Evolutionary conservation across 1,140 invertebrate genomes (phyloP), one percentile per base, ranked within the genome.

Genomic region (Thereuonema tuberculata): DNA sequence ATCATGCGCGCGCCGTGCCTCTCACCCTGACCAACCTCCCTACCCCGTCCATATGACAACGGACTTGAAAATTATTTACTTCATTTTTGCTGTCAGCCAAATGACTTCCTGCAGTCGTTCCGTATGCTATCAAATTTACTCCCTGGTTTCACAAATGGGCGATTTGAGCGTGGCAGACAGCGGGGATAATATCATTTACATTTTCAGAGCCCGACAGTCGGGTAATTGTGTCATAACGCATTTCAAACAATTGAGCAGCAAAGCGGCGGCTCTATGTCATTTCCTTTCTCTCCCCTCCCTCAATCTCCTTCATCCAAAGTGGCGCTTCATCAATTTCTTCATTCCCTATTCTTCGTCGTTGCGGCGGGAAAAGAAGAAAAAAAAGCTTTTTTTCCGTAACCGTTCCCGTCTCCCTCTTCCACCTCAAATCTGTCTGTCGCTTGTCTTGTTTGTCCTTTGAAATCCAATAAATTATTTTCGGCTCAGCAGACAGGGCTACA

Each of bases 31-130:
- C 17, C 31, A 17, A 9, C 17, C 31, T 9, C 5, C 31, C 31
- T 37, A 37, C 31, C 31, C 31, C 31, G 17, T 37, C 31, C 31
- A 5, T 24, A 24, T 50, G 48, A 50, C 48, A 50, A 50, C n/a
- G 48, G 17, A 20, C 48, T 21, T 24, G 48, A 21, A 37, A 37
- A 50, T 50, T 50, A 50, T 50, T 50, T 50, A 9, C 48, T 50
- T 21, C 48, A 21, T 50, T 50, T 50, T 12, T 50, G 48, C 48
- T 50, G 48, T 50, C 48, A 50, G 48, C 48, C 48, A 20, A 50
- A 50, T 50, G 48, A 50, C 48, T 50, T 50, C 48, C 48, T 50
- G 48, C 48, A 50, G 5, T 24, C 48, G 21, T 50, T 50, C 21
- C 21, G 48, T 12, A 50, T 50, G 48, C 31, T 37, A 37, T 37